Percentiles rank a stretch among this genome's conserved stretches.
Evolutionary conservation across 2,797 vertebrate species (phyloP).

Genomic region (Meda fulgida): DNA sequence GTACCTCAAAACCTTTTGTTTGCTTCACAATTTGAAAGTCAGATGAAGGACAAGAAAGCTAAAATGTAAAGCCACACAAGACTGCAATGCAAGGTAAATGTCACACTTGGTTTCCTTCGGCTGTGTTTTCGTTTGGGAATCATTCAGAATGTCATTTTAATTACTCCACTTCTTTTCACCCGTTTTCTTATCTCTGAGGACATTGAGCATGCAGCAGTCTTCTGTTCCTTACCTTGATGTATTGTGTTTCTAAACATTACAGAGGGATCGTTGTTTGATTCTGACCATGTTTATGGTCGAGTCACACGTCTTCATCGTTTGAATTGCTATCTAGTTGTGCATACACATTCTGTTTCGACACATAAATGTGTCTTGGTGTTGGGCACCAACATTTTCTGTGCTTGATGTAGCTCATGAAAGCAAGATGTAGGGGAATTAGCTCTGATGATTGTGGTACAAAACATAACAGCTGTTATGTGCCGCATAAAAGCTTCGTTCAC

Average conservation of each 20-base stretch:
- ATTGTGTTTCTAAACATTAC: slow-evolving; percentile 6
- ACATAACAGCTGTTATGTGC: background rate
- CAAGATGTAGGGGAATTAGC: background rate
- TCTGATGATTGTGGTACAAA: background rate
- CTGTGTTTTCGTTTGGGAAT: slow-evolving; percentile 9
- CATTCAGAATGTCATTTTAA: slow-evolving; percentile 9
- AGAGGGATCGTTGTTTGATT: background rate
- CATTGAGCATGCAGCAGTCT: too few species aligned
- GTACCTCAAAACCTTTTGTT: background rate
- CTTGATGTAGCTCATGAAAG: background rate
- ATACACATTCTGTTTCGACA: background rate
- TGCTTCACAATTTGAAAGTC: background rate
- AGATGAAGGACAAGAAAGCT: background rate
- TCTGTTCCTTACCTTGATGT: background rate
- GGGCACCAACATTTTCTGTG: background rate
- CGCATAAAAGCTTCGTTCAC: background rate
- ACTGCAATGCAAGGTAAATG: slow-evolving; percentile 1
- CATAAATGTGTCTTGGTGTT: background rate
- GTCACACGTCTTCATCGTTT: background rate
- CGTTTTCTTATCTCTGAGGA: slow-evolving; percentile 25
- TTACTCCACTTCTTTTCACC: background rate
- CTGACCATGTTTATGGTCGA: slow-evolving; percentile 1
- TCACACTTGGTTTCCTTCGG: slow-evolving; percentile 5
- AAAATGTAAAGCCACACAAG: slow-evolving; percentile 12
- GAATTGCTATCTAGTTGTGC: background rate